Conservation (phyloP, 2,113 vertebrate genomes). For the Colius striatus region DNA sequence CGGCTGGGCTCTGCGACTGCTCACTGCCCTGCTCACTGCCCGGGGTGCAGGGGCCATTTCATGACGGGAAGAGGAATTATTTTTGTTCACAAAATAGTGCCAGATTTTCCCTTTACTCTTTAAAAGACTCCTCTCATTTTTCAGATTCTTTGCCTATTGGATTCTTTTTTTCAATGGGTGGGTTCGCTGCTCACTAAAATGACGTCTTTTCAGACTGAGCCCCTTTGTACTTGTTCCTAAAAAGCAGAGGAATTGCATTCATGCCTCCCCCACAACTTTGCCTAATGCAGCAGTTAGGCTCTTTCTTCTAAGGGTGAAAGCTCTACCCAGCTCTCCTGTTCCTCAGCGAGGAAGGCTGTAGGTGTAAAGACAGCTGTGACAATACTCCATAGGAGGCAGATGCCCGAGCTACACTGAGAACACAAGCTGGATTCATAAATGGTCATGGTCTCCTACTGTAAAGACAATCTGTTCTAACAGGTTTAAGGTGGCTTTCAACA, state of each 20-base stretch:
- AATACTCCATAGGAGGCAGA: rapidly evolving
- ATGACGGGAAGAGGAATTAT: not conserved
- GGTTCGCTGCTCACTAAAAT: not conserved
- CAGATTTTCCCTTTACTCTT: not conserved
- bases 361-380: not conserved
- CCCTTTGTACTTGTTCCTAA: constrained; percentile 1
- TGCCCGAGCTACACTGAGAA: not conserved
- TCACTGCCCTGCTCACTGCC: not conserved
- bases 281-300: not conserved
- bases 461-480: not conserved
- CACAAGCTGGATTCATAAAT: not conserved
- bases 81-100: not conserved
- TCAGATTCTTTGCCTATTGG: not conserved
- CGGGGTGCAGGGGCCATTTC: not conserved
- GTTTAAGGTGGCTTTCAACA: not conserved
- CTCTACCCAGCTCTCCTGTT: not conserved
- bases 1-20: constrained; percentile 48
- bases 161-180: not conserved
- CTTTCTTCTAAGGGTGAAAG: not conserved
- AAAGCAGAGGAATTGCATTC: not conserved
- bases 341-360: not conserved
- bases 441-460: rapidly evolving
- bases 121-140: not conserved
- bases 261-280: not conserved
- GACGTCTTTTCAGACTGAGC: not conserved